phyloP scores from a whole-genome alignment of 2,113 vertebrate species.

The Coptodon bakossiorum region DNA sequence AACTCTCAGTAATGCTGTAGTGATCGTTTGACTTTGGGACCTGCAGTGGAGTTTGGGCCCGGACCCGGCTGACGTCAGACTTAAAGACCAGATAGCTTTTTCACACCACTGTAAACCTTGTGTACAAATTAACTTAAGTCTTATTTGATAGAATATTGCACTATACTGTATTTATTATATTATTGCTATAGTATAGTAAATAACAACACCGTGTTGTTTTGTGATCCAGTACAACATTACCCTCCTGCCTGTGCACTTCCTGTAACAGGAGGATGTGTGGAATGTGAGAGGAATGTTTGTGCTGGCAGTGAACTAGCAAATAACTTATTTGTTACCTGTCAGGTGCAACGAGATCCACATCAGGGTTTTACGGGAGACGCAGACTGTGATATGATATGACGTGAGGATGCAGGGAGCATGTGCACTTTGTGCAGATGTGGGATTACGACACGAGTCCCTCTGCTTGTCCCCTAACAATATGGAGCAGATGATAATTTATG shows the following conservation, averaged over 20 bases:
- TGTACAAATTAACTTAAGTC: neutral
- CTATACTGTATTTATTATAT: neutral
- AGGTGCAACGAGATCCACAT: neutral
- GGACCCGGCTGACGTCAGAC: rapidly evolving
- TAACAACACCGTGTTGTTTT: neutral
- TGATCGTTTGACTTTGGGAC: neutral
- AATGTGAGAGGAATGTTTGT: constrained; percentile 4
- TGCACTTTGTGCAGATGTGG: neutral
- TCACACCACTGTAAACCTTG: neutral
- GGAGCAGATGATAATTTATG: neutral
- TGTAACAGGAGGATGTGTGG: constrained; percentile 8
- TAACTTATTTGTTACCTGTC: constrained; percentile 24
- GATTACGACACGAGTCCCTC: neutral
- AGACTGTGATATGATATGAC: neutral
- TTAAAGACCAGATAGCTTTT: neutral
- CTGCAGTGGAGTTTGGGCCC: neutral
- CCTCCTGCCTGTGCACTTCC: neutral
- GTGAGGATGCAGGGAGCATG: neutral
- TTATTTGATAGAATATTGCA: neutral
- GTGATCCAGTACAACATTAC: neutral
- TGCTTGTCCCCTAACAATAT: neutral
- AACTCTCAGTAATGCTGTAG: neutral
- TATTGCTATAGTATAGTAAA: neutral
- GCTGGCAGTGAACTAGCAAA: constrained; percentile 8
- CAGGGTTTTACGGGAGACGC: neutral